A percentile compares a stretch with the other conserved stretches of the same genome.
phyloP scores from a whole-genome alignment of 2,113 vertebrate genomes.

The Gobio gobio region DNA sequence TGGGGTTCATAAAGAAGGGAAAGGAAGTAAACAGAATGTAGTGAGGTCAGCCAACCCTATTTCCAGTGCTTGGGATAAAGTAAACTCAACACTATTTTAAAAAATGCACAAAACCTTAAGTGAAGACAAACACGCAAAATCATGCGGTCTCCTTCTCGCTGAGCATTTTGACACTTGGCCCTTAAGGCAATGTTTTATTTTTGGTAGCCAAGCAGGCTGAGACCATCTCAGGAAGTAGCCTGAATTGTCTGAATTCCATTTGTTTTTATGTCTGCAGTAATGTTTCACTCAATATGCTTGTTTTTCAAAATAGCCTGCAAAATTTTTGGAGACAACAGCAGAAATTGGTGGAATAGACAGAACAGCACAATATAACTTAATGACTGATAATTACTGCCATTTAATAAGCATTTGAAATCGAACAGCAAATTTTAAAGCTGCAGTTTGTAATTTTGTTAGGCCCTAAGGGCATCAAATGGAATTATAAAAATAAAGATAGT shows the following conservation, averaged over 20 bases:
- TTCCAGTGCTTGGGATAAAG: slow-evolving; percentile 53
- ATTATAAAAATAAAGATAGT: slow-evolving; percentile 11
- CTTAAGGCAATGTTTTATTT: slow-evolving; percentile 35
- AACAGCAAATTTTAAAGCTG: slow-evolving; percentile 10
- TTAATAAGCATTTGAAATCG: not conserved
- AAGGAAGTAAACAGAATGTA: slow-evolving; percentile 34
- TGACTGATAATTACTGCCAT: not conserved
- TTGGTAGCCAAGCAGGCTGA: not conserved
- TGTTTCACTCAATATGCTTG: not conserved
- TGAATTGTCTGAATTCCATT: slow-evolving; percentile 24
- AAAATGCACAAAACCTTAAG: slow-evolving; percentile 46
- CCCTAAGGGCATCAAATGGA: not conserved
- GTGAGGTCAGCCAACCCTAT: slow-evolving; percentile 37
- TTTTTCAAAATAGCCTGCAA: not conserved
- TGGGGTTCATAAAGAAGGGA: slow-evolving; percentile 25
- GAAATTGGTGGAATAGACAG: not conserved
- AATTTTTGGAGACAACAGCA: not conserved
- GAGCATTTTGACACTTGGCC: slow-evolving; percentile 35
- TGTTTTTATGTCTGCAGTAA: not conserved
- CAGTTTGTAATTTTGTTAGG: not conserved
- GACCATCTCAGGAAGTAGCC: slow-evolving; percentile 13
- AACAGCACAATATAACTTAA: not conserved
- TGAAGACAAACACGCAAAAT: slow-evolving; percentile 43
- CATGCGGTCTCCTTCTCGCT: slow-evolving; percentile 24
- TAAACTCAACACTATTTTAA: slow-evolving; percentile 49